Conservation (phyloP, 1,140 invertebrate genomes). For the Acyrthosiphon pisum region DNA sequence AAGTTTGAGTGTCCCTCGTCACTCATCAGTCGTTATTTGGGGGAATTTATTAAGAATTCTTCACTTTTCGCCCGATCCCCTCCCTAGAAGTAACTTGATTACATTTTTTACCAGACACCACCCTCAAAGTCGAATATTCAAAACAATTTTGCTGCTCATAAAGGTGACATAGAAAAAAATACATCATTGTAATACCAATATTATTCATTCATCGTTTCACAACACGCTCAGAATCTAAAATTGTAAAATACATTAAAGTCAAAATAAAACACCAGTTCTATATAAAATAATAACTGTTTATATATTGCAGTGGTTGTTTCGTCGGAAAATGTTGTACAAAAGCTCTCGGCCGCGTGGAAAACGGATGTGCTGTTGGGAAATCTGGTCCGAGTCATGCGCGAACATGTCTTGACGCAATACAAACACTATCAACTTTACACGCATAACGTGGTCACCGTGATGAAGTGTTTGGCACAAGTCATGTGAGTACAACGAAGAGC, state of each 20-base stretch:
- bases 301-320: neutral
- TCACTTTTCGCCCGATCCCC: too few relatives aligned
- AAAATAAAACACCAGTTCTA: neutral
- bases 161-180: too few relatives aligned
- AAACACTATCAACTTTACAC: slow-evolving; percentile 45
- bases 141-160: too few relatives aligned
- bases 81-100: too few relatives aligned
- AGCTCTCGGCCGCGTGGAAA: neutral
- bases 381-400: slow-evolving; percentile 35
- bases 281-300: neutral
- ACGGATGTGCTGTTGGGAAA: neutral
- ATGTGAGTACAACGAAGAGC: neutral
- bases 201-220: neutral
- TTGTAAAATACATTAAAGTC: neutral
- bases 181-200: neutral
- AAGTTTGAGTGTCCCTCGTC: neutral
- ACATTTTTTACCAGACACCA: too few relatives aligned
- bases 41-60: too few relatives aligned
- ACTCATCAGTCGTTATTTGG: too few relatives aligned
- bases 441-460: slow-evolving; percentile 17
- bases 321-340: slow-evolving; percentile 8
- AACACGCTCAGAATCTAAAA: neutral
- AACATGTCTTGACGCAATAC: slow-evolving; percentile 49
- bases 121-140: too few relatives aligned
- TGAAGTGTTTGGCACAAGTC: neutral